These are phyloP conservation scores for Ferrisia virgata DNA, from an alignment of 2,888 invertebrate genomes.

Conservation along the genomic window DNA sequence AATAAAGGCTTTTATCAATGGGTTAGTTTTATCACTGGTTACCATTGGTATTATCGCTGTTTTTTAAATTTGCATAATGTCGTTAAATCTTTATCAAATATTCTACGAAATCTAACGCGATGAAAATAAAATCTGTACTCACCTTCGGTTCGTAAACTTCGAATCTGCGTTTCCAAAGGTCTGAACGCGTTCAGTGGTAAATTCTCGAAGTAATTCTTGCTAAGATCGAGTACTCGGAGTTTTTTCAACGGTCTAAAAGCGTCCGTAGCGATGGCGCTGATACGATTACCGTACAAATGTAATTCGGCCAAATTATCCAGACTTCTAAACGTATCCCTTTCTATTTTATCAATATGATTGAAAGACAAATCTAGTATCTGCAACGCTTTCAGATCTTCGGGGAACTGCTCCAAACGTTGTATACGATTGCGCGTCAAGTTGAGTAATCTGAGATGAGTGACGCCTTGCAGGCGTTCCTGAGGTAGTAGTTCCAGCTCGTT, in stretches of 20 bases:
- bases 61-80: no score
- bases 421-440: slow-evolving; percentile 82
- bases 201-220: slow-evolving; percentile 77
- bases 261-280: slow-evolving; percentile 70
- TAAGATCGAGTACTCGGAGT: slow-evolving; percentile 72
- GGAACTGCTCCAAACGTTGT: slow-evolving; percentile 77
- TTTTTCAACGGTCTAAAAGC: slow-evolving; percentile 74
- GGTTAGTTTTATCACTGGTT: no score
- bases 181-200: slow-evolving; percentile 74
- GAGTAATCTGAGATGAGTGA: slow-evolving; percentile 68
- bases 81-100: no score
- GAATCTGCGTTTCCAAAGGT: slow-evolving; percentile 76
- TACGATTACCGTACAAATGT: slow-evolving; percentile 77
- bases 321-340: slow-evolving; percentile 71
- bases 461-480: slow-evolving; percentile 76
- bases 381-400: slow-evolving; percentile 70
- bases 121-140: slow-evolving; percentile 51
- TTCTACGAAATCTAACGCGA: no score
- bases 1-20: no score
- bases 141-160: slow-evolving; percentile 75
- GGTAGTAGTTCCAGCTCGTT: slow-evolving; percentile 81
- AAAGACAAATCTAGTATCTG: slow-evolving; percentile 77
- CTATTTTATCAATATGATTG: slow-evolving; percentile 76
- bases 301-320: slow-evolving; percentile 74
- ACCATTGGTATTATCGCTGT: no score